Evolutionary conservation across 2,113 vertebrate species (phyloP), one percentile per base, ranked within the genome.

Genomic region (Gulo gulo): DNA sequence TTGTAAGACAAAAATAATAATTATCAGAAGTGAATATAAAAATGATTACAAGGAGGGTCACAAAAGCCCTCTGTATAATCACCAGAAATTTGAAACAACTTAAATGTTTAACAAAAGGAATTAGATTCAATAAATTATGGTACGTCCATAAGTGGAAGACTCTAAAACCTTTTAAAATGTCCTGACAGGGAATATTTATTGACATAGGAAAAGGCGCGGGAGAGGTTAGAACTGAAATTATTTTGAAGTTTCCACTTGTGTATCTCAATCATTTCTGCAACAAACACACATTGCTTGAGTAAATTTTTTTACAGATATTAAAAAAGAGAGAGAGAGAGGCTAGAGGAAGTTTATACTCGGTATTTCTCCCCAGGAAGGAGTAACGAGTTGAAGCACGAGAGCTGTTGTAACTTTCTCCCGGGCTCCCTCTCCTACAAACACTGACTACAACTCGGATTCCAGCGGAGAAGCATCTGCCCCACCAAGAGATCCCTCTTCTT

Each of bases 131-230:
- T 91, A 97, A 94, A 96, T 50, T 31, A 94, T 15, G 45, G 71
- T 84, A 97, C 91, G 45, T 34, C 89, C 52, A 94, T 96, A 91
- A 96, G 79, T 71, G 87, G 95, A 97, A 91, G 91, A 91, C 39
- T 91, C 94, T 34, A 81, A 96, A 96, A 71, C 23, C 52, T 94
- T 94, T 95, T 94, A 45, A 97, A 96, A 92, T 88, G 71, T 82
- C 81, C 63, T 91, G 78, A 76, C 15, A 31, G n/a, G 52, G 42
- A 42, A 45, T 55, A 90, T 82, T 95, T 92, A 88, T 65, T 81
- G 81, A 91, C 57, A 78, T 12, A 67, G 63, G 23, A 93, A 94
- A 29, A 93, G 80, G 94, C 36, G 15, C 13, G 21, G 39, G 61
- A 47, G 55, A 84, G 55, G 34, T 39, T 20, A 63, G 26, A 82